Percentiles rank a stretch among this genome's conserved stretches.
These are phyloP conservation scores for Xestia ashworthii DNA, from an alignment of 2,888 invertebrate genomes.

Conservation along the genomic window DNA sequence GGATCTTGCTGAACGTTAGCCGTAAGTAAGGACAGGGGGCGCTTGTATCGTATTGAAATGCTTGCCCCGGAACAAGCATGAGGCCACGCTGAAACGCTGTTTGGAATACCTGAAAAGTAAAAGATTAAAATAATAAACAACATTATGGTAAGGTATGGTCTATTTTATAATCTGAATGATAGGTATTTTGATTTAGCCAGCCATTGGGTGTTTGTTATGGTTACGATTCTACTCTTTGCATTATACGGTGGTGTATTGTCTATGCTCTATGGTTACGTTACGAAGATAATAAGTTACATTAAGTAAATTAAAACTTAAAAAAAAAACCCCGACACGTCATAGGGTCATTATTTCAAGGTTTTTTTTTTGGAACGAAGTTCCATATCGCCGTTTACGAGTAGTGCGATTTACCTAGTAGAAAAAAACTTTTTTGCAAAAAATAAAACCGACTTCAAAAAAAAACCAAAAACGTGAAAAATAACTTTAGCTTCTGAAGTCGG, in stretches of 20 bases:
- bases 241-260: too few relatives aligned
- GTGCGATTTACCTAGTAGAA: too few relatives aligned
- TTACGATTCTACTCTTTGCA: background rate
- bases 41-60: conserved; percentile 92
- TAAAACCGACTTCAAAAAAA: too few relatives aligned
- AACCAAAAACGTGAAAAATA: too few relatives aligned
- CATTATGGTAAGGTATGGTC: background rate
- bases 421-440: too few relatives aligned
- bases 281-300: too few relatives aligned
- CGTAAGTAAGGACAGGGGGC: conserved; percentile 93
- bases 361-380: too few relatives aligned
- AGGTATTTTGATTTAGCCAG: conserved; percentile 1
- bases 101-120: conserved; percentile 79
- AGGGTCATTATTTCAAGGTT: too few relatives aligned
- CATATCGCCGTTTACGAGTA: too few relatives aligned
- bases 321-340: too few relatives aligned
- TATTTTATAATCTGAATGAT: background rate
- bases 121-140: background rate
- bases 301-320: too few relatives aligned
- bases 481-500: too few relatives aligned
- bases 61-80: conserved; percentile 94
- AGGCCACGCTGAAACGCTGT: conserved; percentile 93
- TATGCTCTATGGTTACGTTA: background rate
- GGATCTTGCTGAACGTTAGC: conserved; percentile 93
- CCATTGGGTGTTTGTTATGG: background rate